These are phyloP conservation scores for Eilema depressum DNA, from an alignment of 2,888 invertebrate genomes.

Conservation along the genomic window DNA sequence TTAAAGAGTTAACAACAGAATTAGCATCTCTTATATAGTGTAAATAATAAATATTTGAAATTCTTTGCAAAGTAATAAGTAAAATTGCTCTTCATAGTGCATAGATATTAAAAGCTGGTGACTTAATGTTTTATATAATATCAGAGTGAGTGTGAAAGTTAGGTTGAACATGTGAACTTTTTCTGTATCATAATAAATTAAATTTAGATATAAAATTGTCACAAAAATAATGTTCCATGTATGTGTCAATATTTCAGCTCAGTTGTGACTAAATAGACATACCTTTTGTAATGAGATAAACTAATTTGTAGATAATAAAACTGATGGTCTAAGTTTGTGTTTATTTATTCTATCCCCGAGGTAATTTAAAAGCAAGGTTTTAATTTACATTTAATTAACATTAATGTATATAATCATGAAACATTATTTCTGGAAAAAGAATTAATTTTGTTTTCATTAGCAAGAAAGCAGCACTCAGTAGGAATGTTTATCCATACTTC, in stretches of 20 bases:
- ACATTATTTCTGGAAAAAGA: too few species aligned
- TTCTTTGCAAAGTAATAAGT: constrained; percentile 6
- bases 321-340: constrained; percentile 33
- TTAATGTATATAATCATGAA: too few species aligned
- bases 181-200: constrained; percentile 14
- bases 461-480: too few species aligned
- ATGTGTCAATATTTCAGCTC: constrained; percentile 24
- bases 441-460: too few species aligned
- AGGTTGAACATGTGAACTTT: constrained; percentile 9
- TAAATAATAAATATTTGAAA: constrained; percentile 24
- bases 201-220: constrained; percentile 12
- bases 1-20: too few species aligned
- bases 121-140: constrained; percentile 10
- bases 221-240: constrained; percentile 17
- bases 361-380: too few species aligned
- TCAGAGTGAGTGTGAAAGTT: constrained; percentile 1
- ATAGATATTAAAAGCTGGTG: constrained; percentile 1
- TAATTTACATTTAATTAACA: too few species aligned
- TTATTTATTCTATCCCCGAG: constrained; percentile 33
- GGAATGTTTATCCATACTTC: too few species aligned
- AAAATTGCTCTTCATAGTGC: constrained; percentile 16
- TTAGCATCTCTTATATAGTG: constrained; percentile 20
- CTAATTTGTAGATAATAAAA: constrained; percentile 41
- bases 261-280: constrained; percentile 23
- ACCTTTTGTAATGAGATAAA: constrained; percentile 24